phyloP scores from a whole-genome alignment of 2,888 invertebrate genomes.

The Biston stratarius region DNA sequence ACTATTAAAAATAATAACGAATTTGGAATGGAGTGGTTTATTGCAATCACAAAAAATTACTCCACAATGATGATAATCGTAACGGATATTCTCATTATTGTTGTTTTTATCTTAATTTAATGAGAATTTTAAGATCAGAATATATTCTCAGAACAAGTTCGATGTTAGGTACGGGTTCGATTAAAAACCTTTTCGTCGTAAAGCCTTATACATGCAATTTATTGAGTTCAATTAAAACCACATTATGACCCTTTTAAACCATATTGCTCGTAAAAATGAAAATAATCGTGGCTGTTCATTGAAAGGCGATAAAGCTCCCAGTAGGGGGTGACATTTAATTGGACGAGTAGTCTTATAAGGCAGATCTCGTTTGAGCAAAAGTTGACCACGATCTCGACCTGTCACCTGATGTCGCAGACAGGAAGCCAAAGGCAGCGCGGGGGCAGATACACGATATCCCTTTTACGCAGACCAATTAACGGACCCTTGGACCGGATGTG shows the following conservation, averaged over 20 bases:
- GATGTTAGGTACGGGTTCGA: conserved; percentile 19
- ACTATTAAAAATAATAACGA: neutral
- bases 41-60: conserved; percentile 27
- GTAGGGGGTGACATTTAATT: conserved; percentile 56
- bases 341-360: conserved; percentile 63
- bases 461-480: conserved; percentile 86
- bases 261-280: conserved; percentile 36
- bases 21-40: neutral
- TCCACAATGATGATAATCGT: conserved; percentile 32
- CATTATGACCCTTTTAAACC: conserved; percentile 32
- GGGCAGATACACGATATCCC: conserved; percentile 83
- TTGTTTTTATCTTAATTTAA: conserved; percentile 25
- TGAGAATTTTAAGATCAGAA: conserved; percentile 25
- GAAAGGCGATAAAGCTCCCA: conserved; percentile 57
- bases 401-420: conserved; percentile 67
- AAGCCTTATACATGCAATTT: conserved; percentile 35
- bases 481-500: conserved; percentile 83
- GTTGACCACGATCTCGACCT: conserved; percentile 63
- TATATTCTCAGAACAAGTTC: conserved; percentile 33
- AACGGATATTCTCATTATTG: conserved; percentile 31
- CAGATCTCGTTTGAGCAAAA: conserved; percentile 58
- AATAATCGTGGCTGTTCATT: conserved; percentile 58
- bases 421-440: conserved; percentile 70
- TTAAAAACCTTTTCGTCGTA: conserved; percentile 34
- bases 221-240: conserved; percentile 35